Base-by-base conservation (phyloP, 2,797 vertebrate genomes). In the Mastacembelus armatus region DNA sequence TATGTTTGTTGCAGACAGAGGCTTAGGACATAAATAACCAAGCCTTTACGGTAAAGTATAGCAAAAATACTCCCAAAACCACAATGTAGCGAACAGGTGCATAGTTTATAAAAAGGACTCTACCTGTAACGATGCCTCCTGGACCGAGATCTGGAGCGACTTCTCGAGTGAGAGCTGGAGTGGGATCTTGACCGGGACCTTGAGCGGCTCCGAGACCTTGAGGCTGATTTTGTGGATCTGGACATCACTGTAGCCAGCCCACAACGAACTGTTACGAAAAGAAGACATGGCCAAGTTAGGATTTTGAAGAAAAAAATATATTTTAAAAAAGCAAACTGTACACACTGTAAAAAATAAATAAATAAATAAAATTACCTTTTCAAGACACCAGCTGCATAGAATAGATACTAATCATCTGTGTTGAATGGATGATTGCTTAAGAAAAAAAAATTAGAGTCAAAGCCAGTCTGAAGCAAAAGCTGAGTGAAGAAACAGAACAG, bases 91-190 rank as follows among this genome's bases (percentile, higher is more conserved):
- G 15, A 36, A n/a, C 0, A 58, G 1, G 10, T 2, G 16, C 16
- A n/a, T 15, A 15, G 2, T 65, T 75, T 10, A 27, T 30, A 16
- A 50, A 32, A n/a, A 6, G 10, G 3, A 44, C 66, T 59, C 42
- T 94, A 99, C 98, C 96, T 95, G 80, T 98, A 96, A 0, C 95
- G 95, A 60, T 95, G 95, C 19, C 98, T 99, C 61, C 96, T 94
- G 0, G 96, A 95, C 0, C 96, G 93, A 11, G 96, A 97, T 40
- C 84, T 78, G 63, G 79, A 96, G 9, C 91, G 93, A 61, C 96
- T 97, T 4, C 95, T 94, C 8, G 96, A 97, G 74, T 92, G 95
- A 19, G 86, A 96, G 0, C 93, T 91, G 1, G 96, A 98, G 3
- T 92, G 94, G 1, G 95, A 96, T 42, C 96, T 90, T 0, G 96